Percentiles rank a stretch among this genome's conserved stretches.
phyloP scores from a whole-genome alignment of 2,113 vertebrate genomes.

The Sorex araneus region DNA sequence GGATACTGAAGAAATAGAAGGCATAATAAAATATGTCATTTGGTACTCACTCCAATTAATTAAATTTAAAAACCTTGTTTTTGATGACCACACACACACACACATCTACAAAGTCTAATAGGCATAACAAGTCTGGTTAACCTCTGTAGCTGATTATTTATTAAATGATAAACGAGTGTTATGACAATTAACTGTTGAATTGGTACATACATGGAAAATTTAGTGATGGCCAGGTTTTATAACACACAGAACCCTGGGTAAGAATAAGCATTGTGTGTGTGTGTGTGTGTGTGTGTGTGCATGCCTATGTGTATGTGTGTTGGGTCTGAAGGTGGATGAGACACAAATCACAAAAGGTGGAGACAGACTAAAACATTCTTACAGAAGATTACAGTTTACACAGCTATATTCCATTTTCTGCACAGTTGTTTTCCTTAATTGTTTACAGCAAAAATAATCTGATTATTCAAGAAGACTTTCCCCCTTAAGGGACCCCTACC shows the following conservation, averaged over 20 bases:
- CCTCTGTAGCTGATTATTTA: background rate
- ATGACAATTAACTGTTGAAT: background rate
- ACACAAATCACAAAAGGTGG: background rate
- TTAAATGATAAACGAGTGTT: background rate
- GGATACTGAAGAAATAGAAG: background rate
- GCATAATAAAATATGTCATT: background rate
- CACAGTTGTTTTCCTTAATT: conserved; percentile 24
- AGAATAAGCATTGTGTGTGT: background rate
- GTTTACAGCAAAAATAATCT: background rate
- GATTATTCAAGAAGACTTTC: background rate
- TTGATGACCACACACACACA: background rate
- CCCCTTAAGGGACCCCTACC: background rate
- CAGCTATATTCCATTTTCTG: background rate
- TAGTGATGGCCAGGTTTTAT: background rate
- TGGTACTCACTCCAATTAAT: background rate
- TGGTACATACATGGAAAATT: background rate
- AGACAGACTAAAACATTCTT: background rate
- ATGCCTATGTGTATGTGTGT: background rate
- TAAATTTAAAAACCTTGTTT: background rate
- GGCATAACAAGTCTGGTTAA: background rate
- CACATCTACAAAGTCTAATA: background rate
- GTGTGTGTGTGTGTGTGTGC: no score
- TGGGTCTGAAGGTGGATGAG: background rate
- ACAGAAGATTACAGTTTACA: background rate
- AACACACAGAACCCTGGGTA: background rate